Conservation (phyloP, 2,888 invertebrate species). For the Chloroclystis v-ata region DNA sequence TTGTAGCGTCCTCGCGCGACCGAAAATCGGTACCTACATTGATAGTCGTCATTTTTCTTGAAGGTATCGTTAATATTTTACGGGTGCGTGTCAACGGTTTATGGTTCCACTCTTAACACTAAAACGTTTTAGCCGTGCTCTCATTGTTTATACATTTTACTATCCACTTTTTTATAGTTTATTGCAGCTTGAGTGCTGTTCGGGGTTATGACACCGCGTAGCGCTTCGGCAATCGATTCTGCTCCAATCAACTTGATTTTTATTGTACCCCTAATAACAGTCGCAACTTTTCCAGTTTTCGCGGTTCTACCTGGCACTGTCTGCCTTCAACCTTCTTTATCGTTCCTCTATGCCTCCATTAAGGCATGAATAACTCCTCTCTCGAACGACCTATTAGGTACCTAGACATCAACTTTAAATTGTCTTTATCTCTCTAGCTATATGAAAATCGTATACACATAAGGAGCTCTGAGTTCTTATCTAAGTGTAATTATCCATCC, state of each 20-base stretch:
- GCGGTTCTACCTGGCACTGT: constrained; percentile 35
- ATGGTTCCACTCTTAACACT: constrained; percentile 76
- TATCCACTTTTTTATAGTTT: constrained; percentile 74
- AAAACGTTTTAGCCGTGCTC: constrained; percentile 75
- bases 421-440: constrained; percentile 23
- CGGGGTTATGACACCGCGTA: constrained; percentile 60
- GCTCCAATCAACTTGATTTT: constrained; percentile 61
- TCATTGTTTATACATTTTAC: constrained; percentile 78
- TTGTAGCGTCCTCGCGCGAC: constrained; percentile 73
- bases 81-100: constrained; percentile 76
- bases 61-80: constrained; percentile 77
- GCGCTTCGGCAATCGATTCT: constrained; percentile 57
- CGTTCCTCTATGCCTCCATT: constrained; percentile 7
- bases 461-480: constrained; percentile 61
- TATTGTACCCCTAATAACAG: constrained; percentile 53
- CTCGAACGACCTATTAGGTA: constrained; percentile 23
- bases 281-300: constrained; percentile 44
- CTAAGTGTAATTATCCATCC: constrained; percentile 75
- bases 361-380: constrained; percentile 13
- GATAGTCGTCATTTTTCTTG: constrained; percentile 77
- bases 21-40: constrained; percentile 74
- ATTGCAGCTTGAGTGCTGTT: constrained; percentile 63
- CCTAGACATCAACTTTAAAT: constrained; percentile 25
- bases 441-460: constrained; percentile 40
- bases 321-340: constrained; percentile 21